A percentile compares a stretch with the other conserved stretches of the same genome.
Evolutionary conservation across 2,797 vertebrate genomes (phyloP).

Genomic region (Parauchenoglanis punctatus): DNA sequence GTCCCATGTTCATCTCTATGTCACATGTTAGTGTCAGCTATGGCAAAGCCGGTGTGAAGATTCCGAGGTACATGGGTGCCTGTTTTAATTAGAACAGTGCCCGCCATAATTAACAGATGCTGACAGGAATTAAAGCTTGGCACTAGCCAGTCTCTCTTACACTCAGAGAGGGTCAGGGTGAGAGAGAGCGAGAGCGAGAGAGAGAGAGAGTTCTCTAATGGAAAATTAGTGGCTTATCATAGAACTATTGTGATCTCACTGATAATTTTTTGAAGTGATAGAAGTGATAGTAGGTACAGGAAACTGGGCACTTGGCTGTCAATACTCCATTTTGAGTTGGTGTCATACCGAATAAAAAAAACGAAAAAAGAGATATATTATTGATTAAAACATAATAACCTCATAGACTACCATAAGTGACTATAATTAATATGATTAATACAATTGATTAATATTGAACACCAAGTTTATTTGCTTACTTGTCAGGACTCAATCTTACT

Average conservation of each 20-base stretch:
- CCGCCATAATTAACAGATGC: conserved; percentile 83
- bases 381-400: background rate
- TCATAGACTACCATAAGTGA: background rate
- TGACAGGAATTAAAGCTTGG: conserved; percentile 82
- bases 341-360: background rate
- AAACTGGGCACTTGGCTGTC: background rate
- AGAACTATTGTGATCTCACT: conserved; percentile 30
- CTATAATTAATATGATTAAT: background rate
- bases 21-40: conserved; percentile 68
- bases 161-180: conserved; percentile 67
- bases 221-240: conserved; percentile 42
- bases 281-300: conserved; percentile 10
- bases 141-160: conserved; percentile 76
- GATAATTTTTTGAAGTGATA: conserved; percentile 20
- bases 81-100: conserved; percentile 82
- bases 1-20: conserved; percentile 43
- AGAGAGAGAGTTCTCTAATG: conserved; percentile 21
- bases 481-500: background rate
- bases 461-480: background rate
- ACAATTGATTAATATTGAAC: background rate
- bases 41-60: conserved; percentile 67
- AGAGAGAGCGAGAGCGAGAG: conserved; percentile 42
- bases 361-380: background rate
- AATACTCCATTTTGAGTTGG: background rate
- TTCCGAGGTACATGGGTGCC: conserved; percentile 77